phyloP scores from a whole-genome alignment of 2,113 vertebrate genomes.

The Charadrius vociferus region DNA sequence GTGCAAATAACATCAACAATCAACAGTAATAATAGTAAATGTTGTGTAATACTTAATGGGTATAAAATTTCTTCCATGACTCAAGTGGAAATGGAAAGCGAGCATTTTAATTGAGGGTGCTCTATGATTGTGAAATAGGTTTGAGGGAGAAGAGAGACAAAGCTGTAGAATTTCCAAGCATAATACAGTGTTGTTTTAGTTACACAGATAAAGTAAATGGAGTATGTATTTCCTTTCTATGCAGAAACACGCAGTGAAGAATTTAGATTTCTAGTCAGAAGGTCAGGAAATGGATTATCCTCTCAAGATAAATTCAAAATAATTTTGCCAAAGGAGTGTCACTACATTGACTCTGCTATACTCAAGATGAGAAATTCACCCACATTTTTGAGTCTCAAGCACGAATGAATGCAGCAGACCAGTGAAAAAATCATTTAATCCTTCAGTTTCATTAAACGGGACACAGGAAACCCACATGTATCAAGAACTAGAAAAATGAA shows the following conservation, averaged over 20 bases:
- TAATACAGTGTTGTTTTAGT: neutral
- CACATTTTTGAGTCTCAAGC: neutral
- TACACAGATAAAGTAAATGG: neutral
- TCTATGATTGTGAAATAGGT: neutral
- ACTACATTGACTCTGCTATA: neutral
- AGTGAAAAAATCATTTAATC: neutral
- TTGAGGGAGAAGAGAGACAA: neutral
- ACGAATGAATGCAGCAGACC: neutral
- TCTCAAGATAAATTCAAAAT: neutral
- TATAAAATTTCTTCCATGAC: neutral
- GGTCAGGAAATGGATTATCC: neutral
- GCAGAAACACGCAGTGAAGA: neutral
- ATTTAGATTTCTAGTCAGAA: neutral
- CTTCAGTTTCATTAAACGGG: neutral
- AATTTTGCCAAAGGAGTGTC: neutral
- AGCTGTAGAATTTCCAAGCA: neutral
- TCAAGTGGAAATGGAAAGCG: neutral
- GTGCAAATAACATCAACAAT: neutral
- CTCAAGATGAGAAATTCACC: neutral
- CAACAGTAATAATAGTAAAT: neutral
- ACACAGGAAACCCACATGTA: neutral
- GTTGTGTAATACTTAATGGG: neutral
- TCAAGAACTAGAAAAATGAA: neutral
- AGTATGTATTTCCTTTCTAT: neutral
- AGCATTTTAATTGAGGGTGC: neutral